Base-by-base conservation (phyloP, 37 sponge, comb jelly and placozoan genomes). In the Spongilla lacustris region DNA sequence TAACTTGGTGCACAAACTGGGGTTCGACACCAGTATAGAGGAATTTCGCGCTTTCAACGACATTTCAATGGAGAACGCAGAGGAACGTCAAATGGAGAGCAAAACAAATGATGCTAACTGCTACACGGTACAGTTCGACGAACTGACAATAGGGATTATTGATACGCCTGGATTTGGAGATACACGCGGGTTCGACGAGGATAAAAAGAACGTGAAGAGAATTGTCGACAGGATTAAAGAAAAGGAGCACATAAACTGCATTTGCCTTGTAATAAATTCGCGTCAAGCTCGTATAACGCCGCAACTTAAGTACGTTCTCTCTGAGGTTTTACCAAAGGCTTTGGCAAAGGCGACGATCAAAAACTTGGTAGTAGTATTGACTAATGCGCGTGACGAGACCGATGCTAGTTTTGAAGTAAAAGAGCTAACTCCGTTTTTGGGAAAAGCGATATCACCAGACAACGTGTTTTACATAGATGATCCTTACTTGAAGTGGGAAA, bases 151-250 rank as follows among this genome's bases (percentile, higher is more conserved):
- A 23, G 88, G 80, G 46, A 50, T 87, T 0, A 87, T 87, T 12
- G 88, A 87, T 38, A 81, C 82, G 13, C 88, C 88, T 27, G 88
- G 88, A 6, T 87, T 87, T 74, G 83, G 83, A 22, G 78, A 83
- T 34, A 76, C 83, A 11, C 77, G 83, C 25, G 89, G 88, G 29
- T 30, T 87, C 5, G 26, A 80, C 2, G 36, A 81, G 48, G 88
- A 87, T 46, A 74, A 81, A 66, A 73, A 74, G 25, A n/a, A 81
- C 73, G 67, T 37, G 1, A 73, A 73, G 67, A 5, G 3, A 81
- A 87, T 87, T 38, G 74, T 87, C 73, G 48, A 75, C 9, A 77
- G 38, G 1, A 46, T 87, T 25, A 58, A 87, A 67, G 26, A 19
- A 21, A 71, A 67, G 68, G 71, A 77, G 13, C 68, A 78, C 70